Evolutionary conservation across 2,797 vertebrate species (phyloP), one percentile per base, ranked within the genome.

Genomic region (Heterohyrax brucei): DNA sequence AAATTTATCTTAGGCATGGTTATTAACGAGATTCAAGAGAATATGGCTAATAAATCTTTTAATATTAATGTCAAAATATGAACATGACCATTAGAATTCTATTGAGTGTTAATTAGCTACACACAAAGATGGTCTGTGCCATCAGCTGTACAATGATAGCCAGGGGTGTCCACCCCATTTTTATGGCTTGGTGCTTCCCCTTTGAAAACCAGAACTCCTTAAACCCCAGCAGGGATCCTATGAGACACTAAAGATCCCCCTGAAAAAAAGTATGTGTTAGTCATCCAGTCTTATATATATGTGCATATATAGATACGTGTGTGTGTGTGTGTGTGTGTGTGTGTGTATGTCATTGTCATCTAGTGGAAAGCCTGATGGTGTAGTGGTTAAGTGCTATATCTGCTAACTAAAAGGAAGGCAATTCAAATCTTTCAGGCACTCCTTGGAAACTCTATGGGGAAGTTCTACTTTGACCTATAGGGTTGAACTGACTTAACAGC

Each of bases 61-160:
- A 62, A 62, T 72, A 91, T 22, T 72, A 79, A 85, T 50, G n/a
- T 81, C 64, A 95, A 80, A 79, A 92, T 48, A 89, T 61, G 73
- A 92, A 33, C n/a, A 26, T 39, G 50, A 89, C 18, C 39, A 30
- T 9, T 22, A 56, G 48, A 64, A 92, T 48, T 30, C 26, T 78
- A 19, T n/a, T 24, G 46, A 50, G n/a, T 39, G n/a, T 30, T 72
- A 72, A 72, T 33, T 28, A 77, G 64, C 56, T 87, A 48, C 6
- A 87, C 78, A 48, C 13, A 93, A 64, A 77, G 91, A 91, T 13
- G 13, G 33, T 75, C 30, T 81, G 9, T 85, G 78, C 10, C 21
- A 39, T 72, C 7, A 89, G 44, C 33, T 64, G 4, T 53, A 87
- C 1, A 28, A 53, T 13, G 21, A 24, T 2, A 70, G 46, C 7